These are phyloP conservation scores for Pelobates cultripes DNA, from an alignment of 2,797 vertebrate species.

Conservation along the genomic window DNA sequence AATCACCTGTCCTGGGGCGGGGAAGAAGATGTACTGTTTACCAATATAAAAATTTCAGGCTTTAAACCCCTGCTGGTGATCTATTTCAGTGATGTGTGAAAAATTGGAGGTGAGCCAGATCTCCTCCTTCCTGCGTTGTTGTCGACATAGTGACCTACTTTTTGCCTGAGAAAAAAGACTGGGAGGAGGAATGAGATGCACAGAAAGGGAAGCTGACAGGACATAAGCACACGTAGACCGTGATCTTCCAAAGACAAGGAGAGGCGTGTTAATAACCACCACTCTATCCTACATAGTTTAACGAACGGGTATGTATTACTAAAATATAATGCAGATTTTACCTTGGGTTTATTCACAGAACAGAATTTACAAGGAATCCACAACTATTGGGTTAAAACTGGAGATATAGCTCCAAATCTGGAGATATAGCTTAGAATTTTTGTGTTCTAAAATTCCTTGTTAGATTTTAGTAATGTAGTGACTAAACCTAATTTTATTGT, in stretches of 20 bases:
- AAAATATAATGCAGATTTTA: too few species aligned
- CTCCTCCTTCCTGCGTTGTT: constrained; percentile 36
- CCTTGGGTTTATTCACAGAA: too few species aligned
- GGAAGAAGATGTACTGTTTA: too few species aligned
- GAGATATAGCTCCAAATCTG: too few species aligned
- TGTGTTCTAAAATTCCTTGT: too few species aligned
- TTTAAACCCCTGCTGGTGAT: not conserved
- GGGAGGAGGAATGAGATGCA: not conserved
- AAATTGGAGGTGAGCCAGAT: constrained; percentile 24
- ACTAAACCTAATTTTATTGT: too few species aligned
- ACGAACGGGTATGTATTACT: not conserved
- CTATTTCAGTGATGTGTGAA: not conserved
- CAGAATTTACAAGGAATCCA: too few species aligned
- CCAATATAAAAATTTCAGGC: not conserved
- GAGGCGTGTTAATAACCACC: not conserved
- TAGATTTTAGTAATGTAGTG: too few species aligned
- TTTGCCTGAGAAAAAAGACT: constrained; percentile 12
- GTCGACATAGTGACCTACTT: constrained; percentile 51
- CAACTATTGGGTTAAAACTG: too few species aligned
- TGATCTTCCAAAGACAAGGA: constrained; percentile 5
- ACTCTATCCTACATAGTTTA: too few species aligned
- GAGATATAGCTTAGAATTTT: too few species aligned
- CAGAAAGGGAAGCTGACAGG: constrained; percentile 7
- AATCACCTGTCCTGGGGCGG: too few species aligned
- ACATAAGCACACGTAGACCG: constrained; percentile 1